Base-by-base conservation (phyloP, 2,797 vertebrate genomes). In the Atherinosoma microstoma region DNA sequence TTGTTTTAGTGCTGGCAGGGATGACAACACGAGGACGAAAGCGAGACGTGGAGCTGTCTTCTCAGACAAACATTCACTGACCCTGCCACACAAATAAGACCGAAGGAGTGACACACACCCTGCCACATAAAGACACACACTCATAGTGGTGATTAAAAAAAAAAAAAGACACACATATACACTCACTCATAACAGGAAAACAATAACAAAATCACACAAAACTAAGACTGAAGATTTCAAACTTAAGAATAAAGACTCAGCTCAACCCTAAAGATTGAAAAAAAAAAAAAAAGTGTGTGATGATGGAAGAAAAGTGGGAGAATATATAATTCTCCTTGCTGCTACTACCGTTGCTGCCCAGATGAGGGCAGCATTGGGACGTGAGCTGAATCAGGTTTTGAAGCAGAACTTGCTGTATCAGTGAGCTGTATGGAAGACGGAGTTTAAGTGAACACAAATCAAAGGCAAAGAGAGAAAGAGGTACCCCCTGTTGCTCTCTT, bases 1-100 rank as follows among this genome's bases (percentile, higher is more conserved):
- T 86, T 93, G 90, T 95, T 94, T 92, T 93, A 94, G 86, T 80
- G 86, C 79, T 64, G 86, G 80, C 60, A 59, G 79, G 70, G 79
- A 4, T 34, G 72, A 79, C 80, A 87, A 86, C 72, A 87, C 56
- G 80, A 88, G 79, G 87, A 90, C 77, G 86, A 84, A 84, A 62
- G 77, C 24, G 85, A 85, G 77, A 73, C 27, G 6, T 49, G 67
- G 64, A 85, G 71, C 75, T 73, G 84, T 80, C 79, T 78, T 65
- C 66, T 83, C 86, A 74, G 82, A 87, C 73, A 76, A 75, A 74
- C 76, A 84, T 83, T 83, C 82, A 86, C 83, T 76, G 78, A 86
- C 70, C 82, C 84, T 78, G 79, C 80, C 84, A 78, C 74, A 83
- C 66, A 67, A 73, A 84, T 66, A 73, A 84, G 78, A 83, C 83